Evolutionary conservation across 2,888 invertebrate species (phyloP).

Genomic region (Azorinus chamasolen): DNA sequence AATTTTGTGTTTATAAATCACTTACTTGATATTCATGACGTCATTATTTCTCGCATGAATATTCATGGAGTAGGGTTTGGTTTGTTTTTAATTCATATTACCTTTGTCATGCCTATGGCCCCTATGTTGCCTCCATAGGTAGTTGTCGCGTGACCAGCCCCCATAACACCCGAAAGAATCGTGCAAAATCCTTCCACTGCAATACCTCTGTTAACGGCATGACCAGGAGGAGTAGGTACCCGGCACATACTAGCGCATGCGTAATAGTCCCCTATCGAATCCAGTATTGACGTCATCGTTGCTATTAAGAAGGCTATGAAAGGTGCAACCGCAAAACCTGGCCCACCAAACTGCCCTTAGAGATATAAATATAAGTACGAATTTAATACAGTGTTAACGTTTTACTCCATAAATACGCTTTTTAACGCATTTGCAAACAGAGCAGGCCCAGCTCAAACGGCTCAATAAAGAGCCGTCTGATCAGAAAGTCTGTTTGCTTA

Average conservation of each 20-base stretch:
- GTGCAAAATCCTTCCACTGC: slow-evolving; percentile 93
- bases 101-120: slow-evolving; percentile 94
- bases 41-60: no score
- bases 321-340: slow-evolving; percentile 60
- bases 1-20: no score
- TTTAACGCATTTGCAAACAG: no score
- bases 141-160: slow-evolving; percentile 94
- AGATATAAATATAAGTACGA: neutral
- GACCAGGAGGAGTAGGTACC: slow-evolving; percentile 93
- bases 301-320: slow-evolving; percentile 71
- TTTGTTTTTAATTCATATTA: no score
- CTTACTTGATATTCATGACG: no score
- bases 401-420: no score
- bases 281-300: slow-evolving; percentile 74
- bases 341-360: slow-evolving; percentile 75
- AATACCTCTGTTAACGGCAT: slow-evolving; percentile 92
- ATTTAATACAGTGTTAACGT: no score
- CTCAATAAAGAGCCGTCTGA: no score
- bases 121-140: slow-evolving; percentile 97
- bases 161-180: slow-evolving; percentile 93
- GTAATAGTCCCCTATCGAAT: slow-evolving; percentile 93
- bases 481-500: no score
- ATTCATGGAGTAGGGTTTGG: no score
- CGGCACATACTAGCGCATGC: slow-evolving; percentile 91
- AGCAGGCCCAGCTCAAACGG: no score